Base-by-base conservation (phyloP, 2,797 vertebrate species). In the Sorex maritimensis region DNA sequence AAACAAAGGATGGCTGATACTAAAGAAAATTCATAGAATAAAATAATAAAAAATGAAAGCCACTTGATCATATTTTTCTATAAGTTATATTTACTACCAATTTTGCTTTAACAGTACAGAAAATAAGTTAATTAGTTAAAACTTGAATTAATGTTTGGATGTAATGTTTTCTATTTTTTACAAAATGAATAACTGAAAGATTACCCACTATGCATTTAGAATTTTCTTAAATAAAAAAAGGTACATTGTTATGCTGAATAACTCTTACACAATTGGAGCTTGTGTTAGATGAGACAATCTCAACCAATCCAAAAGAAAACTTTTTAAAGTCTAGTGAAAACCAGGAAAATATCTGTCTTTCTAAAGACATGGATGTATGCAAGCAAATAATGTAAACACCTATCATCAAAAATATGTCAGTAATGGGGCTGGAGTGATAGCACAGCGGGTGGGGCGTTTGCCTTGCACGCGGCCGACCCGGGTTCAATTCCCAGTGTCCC, bases 141-240 rank as follows among this genome's bases (percentile, higher is more conserved):
- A 86, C 68, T 69, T 71, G 1, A 72, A 84, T 49, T 81, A 61
- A 86, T 81, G 3, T 77, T 86, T 44, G 41, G 69, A 34, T 73
- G 46, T 38, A 58, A 77, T 26, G 3, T 78, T 77, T 91, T n/a
- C 13, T 6, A 34, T 72, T 92, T 67, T 81, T 61, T 6, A 73
- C 63, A 85, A 69, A 87, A 75, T 55, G 5, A 78, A 17, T 86
- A 87, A 52, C 10, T 63, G 23, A 52, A 87, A 92, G 89, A 10
- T 12, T 65, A 44, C 17, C 1, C 7, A 84, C 61, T 15, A 87
- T 63, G 44, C 19, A 90, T 24, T 81, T 68, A 83, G 17, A 38
- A 65, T 85, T 26, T 80, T 4, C 15, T 55, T 86, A 55, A 71
- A 44, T 67, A 87, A 88, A 71, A 41, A 81, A 72, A 78, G 23